Conservation (phyloP, 2,113 vertebrate species). For the Tetrao urogallus region DNA sequence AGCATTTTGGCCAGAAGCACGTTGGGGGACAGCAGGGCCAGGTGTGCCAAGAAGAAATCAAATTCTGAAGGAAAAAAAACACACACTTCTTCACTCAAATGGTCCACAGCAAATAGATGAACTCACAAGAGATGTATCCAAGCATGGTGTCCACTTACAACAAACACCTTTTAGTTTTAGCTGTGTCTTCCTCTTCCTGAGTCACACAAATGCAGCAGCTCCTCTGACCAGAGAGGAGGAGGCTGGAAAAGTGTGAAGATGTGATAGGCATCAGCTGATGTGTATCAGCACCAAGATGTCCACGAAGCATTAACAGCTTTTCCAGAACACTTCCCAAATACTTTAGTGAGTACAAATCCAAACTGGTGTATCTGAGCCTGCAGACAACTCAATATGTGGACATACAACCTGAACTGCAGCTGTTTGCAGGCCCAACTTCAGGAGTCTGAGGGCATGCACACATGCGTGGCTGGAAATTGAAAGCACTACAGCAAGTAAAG, state of each 20-base stretch:
- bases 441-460: neutral
- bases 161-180: neutral
- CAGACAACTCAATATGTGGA: neutral
- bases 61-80: neutral
- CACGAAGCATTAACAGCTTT: neutral
- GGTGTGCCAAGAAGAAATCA: neutral
- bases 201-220: rapidly evolving
- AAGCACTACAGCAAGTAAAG: conserved; percentile 8
- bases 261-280: neutral
- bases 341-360: neutral
- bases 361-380: neutral
- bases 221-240: neutral
- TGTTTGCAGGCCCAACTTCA: neutral
- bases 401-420: neutral
- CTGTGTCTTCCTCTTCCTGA: neutral
- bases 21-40: rapidly evolving
- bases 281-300: neutral
- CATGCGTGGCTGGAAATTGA: neutral
- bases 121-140: neutral
- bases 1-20: rapidly evolving
- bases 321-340: neutral
- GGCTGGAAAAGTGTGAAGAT: neutral
- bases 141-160: rapidly evolving
- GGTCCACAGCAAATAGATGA: neutral
- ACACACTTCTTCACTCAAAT: neutral